Conservation (phyloP, 2,797 vertebrate species). For the Muraenolepis orangiensis region DNA sequence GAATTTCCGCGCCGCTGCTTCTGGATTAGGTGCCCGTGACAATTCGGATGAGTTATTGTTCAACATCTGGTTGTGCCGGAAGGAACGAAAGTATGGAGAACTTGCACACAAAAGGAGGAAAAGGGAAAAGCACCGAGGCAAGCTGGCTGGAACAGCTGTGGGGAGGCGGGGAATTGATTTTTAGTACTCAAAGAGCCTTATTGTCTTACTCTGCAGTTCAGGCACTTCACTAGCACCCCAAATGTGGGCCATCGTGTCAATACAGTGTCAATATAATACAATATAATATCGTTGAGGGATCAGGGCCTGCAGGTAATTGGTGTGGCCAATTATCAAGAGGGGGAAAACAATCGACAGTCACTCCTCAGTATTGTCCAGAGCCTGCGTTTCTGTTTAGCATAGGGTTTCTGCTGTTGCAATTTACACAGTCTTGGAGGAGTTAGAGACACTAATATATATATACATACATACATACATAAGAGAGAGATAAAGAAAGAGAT, state of each 20-base stretch:
- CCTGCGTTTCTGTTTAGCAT: conserved; percentile 44
- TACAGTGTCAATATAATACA: conserved; percentile 15
- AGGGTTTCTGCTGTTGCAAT: conserved; percentile 48
- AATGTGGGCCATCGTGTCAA: conserved; percentile 7
- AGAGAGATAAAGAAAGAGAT: conserved; percentile 17
- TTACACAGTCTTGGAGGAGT: conserved; percentile 63
- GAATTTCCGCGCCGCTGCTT: neutral
- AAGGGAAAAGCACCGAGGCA: conserved; percentile 7
- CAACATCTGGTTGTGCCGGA: conserved; percentile 26
- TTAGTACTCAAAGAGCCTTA: conserved; percentile 6
- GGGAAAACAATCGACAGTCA: conserved; percentile 54
- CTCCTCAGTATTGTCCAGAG: conserved; percentile 40
- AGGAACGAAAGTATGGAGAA: conserved; percentile 12
- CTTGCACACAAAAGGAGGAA: conserved; percentile 15
- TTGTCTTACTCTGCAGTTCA: conserved; percentile 14
- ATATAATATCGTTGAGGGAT: conserved; percentile 6
- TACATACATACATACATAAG: too few species aligned
- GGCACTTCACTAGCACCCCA: neutral
- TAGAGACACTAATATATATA: conserved; percentile 57
- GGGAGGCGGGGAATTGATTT: conserved; percentile 24
- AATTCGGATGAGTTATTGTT: conserved; percentile 17
- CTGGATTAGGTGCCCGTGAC: neutral
- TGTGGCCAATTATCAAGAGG: conserved; percentile 49
- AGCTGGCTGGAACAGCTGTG: conserved; percentile 16
- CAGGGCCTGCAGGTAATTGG: conserved; percentile 42